Evolutionary conservation across 2,113 vertebrate species (phyloP).

Genomic region (Vanacampus margaritifer): DNA sequence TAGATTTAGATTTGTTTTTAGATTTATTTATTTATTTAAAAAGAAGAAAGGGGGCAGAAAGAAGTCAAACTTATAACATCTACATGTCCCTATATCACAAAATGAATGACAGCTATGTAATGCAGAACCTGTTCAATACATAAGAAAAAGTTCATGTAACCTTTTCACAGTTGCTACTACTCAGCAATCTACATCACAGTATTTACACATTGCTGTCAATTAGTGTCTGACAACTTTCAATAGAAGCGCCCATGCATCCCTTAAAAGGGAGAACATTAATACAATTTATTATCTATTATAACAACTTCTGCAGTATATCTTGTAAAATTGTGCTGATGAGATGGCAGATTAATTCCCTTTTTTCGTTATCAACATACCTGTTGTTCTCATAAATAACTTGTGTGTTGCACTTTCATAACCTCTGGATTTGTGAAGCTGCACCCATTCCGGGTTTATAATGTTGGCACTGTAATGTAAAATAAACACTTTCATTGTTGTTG

Average conservation of each 20-base stretch:
- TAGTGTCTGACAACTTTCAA: neutral
- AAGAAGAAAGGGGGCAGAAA: too few species aligned
- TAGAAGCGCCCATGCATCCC: neutral
- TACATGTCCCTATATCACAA: too few species aligned
- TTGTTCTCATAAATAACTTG: constrained; percentile 95
- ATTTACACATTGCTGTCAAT: too few species aligned
- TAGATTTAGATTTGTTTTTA: too few species aligned
- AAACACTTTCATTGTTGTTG: neutral
- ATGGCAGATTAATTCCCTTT: neutral
- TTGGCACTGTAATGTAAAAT: constrained; percentile 77
- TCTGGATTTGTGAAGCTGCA: constrained; percentile 83
- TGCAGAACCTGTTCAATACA: too few species aligned
- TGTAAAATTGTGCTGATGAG: neutral
- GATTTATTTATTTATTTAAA: too few species aligned
- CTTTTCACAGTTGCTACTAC: too few species aligned
- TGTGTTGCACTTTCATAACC: constrained; percentile 87
- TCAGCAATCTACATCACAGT: too few species aligned
- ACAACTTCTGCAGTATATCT: neutral
- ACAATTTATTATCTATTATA: neutral
- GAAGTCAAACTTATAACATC: too few species aligned
- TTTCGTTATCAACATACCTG: constrained; percentile 75
- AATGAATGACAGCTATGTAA: too few species aligned
- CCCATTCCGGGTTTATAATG: constrained; percentile 87
- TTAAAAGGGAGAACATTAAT: neutral
- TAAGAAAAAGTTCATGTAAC: too few species aligned